phyloP scores from a whole-genome alignment of 1,140 invertebrate genomes.

The Centruroides sculpturatus region DNA sequence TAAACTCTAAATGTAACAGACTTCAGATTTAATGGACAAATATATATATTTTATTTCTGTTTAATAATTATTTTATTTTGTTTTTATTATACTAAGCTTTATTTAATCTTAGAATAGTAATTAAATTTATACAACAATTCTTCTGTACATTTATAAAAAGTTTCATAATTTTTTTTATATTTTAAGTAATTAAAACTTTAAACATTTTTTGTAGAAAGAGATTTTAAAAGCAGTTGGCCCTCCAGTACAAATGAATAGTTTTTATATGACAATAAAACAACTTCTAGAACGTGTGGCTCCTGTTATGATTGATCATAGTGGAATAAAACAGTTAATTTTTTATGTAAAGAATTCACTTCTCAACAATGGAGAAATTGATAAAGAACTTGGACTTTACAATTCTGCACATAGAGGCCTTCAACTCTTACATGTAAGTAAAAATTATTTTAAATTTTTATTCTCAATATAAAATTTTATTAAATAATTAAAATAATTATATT shows the following conservation, averaged over 20 bases:
- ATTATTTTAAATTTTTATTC: background rate
- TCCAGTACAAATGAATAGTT: constrained; percentile 83
- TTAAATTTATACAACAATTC: too few species aligned
- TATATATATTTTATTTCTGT: too few species aligned
- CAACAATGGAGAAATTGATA: constrained; percentile 15
- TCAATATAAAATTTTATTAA: too few species aligned
- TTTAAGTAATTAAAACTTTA: too few species aligned
- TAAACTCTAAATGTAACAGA: too few species aligned
- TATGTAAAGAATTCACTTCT: constrained; percentile 26
- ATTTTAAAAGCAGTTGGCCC: constrained; percentile 87
- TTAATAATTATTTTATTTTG: too few species aligned
- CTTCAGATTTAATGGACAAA: too few species aligned
- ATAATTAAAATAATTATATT: too few species aligned
- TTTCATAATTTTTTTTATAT: too few species aligned
- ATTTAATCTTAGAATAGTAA: too few species aligned
- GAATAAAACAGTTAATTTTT: constrained; percentile 33
- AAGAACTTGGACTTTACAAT: constrained; percentile 9
- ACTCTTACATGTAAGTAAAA: constrained; percentile 37
- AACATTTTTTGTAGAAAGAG: constrained; percentile 31
- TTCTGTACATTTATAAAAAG: too few species aligned
- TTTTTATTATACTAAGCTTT: too few species aligned
- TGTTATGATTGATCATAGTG: constrained; percentile 84
- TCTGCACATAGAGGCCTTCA: constrained; percentile 13
- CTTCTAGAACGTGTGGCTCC: constrained; percentile 83
- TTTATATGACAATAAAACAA: constrained; percentile 92